Base-by-base conservation (phyloP, 1,140 invertebrate genomes). In the Drosophila takahashii region DNA sequence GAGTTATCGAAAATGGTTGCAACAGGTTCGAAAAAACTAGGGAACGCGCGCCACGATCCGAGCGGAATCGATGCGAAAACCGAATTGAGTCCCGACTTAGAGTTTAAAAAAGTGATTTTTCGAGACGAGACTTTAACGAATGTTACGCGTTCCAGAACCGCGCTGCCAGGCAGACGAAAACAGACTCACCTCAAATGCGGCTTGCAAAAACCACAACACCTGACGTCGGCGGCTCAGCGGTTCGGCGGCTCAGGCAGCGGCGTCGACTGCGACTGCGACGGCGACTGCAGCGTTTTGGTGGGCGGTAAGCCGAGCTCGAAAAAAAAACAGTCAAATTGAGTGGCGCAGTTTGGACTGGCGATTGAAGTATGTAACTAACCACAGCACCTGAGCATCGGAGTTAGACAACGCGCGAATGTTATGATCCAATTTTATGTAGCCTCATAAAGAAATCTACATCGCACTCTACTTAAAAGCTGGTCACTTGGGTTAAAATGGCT, bases 201-300 rank as follows among this genome's bases (percentile, higher is more conserved):
- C 85, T 87, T 84, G 84, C 84, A 84, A 87, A 87, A 89, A 89
- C 84, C 76, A 87, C 80, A 89, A 89, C 84, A 87, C 84, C 84
- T 87, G 45, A 53, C 77, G 69, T 44, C 62, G 18, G 67, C 51
- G 54, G 36, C 39, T 64, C 47, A 54, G 47, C 47, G 53, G 65
- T 15, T 45, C 48, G 3, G 48, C 15, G 37, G 64, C 41, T 57
- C 16, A 18, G 29, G 45, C 58, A 45, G 41, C 70, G 15, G 32
- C 73, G 42, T 4, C 39, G 44, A 62, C 39, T 13, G 51, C 57
- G 74, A 48, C 50, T 22, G 27, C 39, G 45, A 44, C 66, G 27
- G 27, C 39, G 51, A 53, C 66, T 45, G 50, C 66, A 34, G n/a
- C 65, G 61, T 65, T 65, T 66, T 70, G 32, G 73, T 77, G 71